Evolutionary conservation across 1,140 invertebrate species (phyloP).

Genomic region (Brachionus rotundiformis): DNA sequence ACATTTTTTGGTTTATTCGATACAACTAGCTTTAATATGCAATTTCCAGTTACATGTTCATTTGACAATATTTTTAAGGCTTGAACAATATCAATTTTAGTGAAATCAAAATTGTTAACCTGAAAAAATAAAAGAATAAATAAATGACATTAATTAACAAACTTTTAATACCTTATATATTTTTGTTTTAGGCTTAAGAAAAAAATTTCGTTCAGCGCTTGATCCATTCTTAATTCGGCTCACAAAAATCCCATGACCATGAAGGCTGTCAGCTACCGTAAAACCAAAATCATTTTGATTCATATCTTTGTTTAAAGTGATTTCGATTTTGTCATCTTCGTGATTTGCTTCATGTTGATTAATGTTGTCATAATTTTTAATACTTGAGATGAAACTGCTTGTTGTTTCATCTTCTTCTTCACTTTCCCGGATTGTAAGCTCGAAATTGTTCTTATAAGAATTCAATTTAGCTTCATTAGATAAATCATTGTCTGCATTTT

Average conservation of each 20-base stretch:
- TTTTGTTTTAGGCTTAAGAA: conserved; percentile 42
- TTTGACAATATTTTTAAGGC: conserved; percentile 1
- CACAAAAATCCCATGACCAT: conserved; percentile 47
- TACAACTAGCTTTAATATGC: conserved; percentile 11
- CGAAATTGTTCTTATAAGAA: conserved; percentile 16
- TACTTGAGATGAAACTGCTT: not conserved
- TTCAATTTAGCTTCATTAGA: not conserved
- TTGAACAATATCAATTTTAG: conserved; percentile 15
- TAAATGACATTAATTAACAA: too few species aligned
- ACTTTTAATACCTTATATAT: conserved; percentile 50
- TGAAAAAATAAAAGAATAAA: too few species aligned
- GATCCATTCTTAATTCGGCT: conserved; percentile 13
- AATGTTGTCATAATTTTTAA: conserved; percentile 48
- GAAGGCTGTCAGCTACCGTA: not conserved
- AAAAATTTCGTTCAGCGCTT: conserved; percentile 26
- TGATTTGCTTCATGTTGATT: not conserved
- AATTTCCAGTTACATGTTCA: not conserved
- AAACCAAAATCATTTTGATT: conserved; percentile 42
- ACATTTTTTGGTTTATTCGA: conserved; percentile 41
- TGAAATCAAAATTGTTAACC: conserved; percentile 34
- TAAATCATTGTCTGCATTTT: not conserved
- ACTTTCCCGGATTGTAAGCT: conserved; percentile 41
- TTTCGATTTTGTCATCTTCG: conserved; percentile 40
- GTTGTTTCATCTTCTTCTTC: conserved; percentile 39
- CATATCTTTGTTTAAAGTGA: not conserved